A percentile compares a stretch with the other conserved stretches of the same genome.
Conservation (phyloP, 2,888 invertebrate species). For the Pyrgus malvae region DNA sequence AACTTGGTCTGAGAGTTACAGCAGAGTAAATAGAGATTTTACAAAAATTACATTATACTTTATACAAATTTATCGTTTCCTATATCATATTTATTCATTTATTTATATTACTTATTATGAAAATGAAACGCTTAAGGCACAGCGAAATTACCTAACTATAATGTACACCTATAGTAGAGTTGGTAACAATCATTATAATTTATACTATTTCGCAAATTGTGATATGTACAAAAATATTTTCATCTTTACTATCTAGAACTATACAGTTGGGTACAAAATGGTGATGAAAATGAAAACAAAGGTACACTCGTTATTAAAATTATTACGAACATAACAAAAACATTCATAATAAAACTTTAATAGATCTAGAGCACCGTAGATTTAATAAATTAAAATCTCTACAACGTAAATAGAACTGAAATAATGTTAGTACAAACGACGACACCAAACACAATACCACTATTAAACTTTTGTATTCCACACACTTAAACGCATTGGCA, state of each 20-base stretch:
- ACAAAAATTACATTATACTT: constrained; percentile 60
- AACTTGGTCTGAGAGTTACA: constrained; percentile 52
- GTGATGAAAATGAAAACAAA: constrained; percentile 23
- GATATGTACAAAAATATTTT: constrained; percentile 82
- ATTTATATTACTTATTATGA: constrained; percentile 58
- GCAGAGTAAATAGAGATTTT: constrained; percentile 62
- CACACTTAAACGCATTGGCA: constrained; percentile 55
- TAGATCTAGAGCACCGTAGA: constrained; percentile 38
- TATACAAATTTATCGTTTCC: constrained; percentile 66
- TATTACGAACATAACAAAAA: constrained; percentile 31
- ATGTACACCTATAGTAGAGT: constrained; percentile 62
- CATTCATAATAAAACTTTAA: constrained; percentile 30
- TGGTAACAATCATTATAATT: constrained; percentile 70
- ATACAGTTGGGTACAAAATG: constrained; percentile 39
- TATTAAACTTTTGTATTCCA: constrained; percentile 42
- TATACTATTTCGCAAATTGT: constrained; percentile 67
- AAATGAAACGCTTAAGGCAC: constrained; percentile 82
- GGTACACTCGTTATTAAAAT: constrained; percentile 2
- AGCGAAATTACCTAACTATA: constrained; percentile 75
- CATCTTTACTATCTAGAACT: constrained; percentile 54
- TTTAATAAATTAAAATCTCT: constrained; percentile 33
- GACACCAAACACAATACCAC: constrained; percentile 29
- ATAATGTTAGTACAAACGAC: constrained; percentile 33
- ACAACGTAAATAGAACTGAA: constrained; percentile 30
- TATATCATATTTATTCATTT: constrained; percentile 42